These are phyloP conservation scores for Hydroisotoma schaefferi DNA, from an alignment of 2,888 invertebrate genomes.

Conservation along the genomic window DNA sequence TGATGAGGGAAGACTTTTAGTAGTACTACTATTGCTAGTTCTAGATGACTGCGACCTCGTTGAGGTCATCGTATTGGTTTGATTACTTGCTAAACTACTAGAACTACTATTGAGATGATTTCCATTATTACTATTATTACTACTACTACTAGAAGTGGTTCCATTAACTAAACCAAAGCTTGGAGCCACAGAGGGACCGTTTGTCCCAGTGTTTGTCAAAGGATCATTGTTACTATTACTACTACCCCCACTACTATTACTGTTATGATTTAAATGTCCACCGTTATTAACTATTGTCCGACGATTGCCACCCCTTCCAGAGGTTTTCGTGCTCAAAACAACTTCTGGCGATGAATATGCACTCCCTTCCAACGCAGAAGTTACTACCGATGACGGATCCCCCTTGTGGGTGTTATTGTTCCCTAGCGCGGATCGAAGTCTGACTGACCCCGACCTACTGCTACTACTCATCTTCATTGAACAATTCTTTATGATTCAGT, in stretches of 20 bases:
- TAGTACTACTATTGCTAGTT: not conserved
- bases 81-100: conserved; percentile 16
- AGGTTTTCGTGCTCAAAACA: not conserved
- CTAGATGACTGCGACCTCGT: conserved; percentile 11
- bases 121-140: conserved; percentile 15
- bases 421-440: conserved; percentile 39
- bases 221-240: conserved; percentile 24
- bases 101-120: conserved; percentile 28
- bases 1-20: not conserved
- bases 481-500: not conserved
- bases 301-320: not conserved
- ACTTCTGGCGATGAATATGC: not conserved
- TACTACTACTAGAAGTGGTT: conserved; percentile 9
- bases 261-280: too few relatives aligned
- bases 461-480: conserved; percentile 31
- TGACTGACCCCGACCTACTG: conserved; percentile 35
- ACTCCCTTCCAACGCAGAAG: not conserved
- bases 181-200: too few relatives aligned
- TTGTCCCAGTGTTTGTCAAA: too few relatives aligned
- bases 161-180: conserved; percentile 9
- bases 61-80: not conserved
- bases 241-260: conserved; percentile 23
- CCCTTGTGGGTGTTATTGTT: conserved; percentile 11
- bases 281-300: not conserved
- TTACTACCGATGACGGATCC: not conserved